Conservation (phyloP, 2,797 vertebrate genomes). For the Oryzias sinensis region DNA sequence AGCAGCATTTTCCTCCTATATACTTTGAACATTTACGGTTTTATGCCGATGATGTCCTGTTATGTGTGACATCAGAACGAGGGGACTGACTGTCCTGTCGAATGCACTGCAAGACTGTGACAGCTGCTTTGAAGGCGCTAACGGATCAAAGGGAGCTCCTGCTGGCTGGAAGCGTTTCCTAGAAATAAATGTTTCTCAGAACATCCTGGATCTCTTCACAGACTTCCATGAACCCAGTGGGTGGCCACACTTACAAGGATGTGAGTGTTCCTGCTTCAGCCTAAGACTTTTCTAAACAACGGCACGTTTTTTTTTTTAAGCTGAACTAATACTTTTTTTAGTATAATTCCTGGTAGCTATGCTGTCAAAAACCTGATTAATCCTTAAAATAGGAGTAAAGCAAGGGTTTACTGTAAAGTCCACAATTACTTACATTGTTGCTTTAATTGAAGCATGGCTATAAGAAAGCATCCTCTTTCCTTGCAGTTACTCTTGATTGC, state of each 20-base stretch:
- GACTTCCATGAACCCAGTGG: not conserved
- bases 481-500: too few species aligned
- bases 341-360: too few species aligned
- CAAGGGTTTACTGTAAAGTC: too few species aligned
- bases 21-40: constrained; percentile 57
- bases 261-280: not conserved
- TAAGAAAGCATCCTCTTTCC: too few species aligned
- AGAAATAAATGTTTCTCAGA: constrained; percentile 10
- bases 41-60: constrained; percentile 69
- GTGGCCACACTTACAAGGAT: not conserved
- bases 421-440: too few species aligned
- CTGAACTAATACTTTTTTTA: too few species aligned
- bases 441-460: too few species aligned
- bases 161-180: constrained; percentile 13
- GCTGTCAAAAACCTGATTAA: too few species aligned
- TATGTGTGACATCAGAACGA: constrained; percentile 61
- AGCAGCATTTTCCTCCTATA: constrained; percentile 41
- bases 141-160: constrained; percentile 30
- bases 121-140: constrained; percentile 40
- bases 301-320: not conserved
- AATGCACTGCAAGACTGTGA: constrained; percentile 26
- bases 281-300: not conserved
- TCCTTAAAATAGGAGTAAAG: too few species aligned
- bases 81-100: constrained; percentile 60
- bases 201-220: constrained; percentile 14